Percentiles rank a stretch among this genome's conserved stretches.
These are phyloP conservation scores for Caenorhabditis sp. DNA, from an alignment of 2,888 invertebrate genomes.

Conservation along the genomic window DNA sequence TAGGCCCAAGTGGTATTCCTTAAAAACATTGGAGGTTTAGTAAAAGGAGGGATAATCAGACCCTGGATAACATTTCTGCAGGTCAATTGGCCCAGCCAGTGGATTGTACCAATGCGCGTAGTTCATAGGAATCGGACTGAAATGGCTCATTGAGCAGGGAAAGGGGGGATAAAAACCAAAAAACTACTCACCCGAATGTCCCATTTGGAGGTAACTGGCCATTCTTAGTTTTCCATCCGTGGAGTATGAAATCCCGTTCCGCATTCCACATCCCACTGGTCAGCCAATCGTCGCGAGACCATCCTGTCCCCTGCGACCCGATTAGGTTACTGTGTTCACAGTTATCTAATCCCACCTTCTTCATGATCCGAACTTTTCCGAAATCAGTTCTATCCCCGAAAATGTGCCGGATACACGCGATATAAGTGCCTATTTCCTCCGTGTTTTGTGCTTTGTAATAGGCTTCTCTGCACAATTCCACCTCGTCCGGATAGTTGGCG, in stretches of 20 bases:
- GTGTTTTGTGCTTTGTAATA: constrained; percentile 55
- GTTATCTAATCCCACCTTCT: not conserved
- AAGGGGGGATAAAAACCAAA: not conserved
- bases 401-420: constrained; percentile 63
- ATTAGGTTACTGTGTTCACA: not conserved
- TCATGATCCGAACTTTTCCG: constrained; percentile 30
- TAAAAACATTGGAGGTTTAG: not conserved
- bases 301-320: constrained; percentile 44
- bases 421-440: constrained; percentile 63
- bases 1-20: constrained; percentile 53
- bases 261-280: constrained; percentile 50
- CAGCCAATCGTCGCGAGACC: constrained; percentile 58
- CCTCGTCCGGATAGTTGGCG: not conserved
- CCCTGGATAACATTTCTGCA: constrained; percentile 32
- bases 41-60: not conserved
- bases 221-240: constrained; percentile 51
- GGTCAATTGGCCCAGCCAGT: constrained; percentile 22
- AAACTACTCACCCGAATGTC: not conserved
- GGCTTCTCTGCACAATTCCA: constrained; percentile 30
- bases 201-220: not conserved
- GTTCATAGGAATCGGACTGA: constrained; percentile 7
- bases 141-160: too few species aligned
- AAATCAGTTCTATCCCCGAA: constrained; percentile 56
- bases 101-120: constrained; percentile 37
- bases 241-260: constrained; percentile 57